Evolutionary conservation across 2,113 vertebrate genomes (phyloP), one percentile per base, ranked within the genome.

Genomic region (Acrocephalus arundinaceus): DNA sequence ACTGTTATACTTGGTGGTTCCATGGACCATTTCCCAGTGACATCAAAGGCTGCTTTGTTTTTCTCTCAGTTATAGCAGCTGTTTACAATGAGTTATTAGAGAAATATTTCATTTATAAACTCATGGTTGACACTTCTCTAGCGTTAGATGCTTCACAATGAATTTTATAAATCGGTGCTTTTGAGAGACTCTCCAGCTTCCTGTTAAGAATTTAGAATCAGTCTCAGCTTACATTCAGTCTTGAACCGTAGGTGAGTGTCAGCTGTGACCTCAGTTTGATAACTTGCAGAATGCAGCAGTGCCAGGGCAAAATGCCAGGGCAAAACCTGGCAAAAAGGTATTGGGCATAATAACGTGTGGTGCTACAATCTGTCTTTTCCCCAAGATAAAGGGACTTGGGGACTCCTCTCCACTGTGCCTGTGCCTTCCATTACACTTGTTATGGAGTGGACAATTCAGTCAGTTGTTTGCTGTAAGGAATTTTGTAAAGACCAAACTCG

Each of bases 361-460:
- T 37, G 37, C 27, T 55, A 5, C 6, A 9, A 63, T 71, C 17
- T 8, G 6, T 37, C 25, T 28, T 48, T 43, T n/a, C 55, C 54
- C 73, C 2, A 24, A 31, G 45, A 8, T 0, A 2, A 23, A 46
- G 21, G n/a, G 20, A 21, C 4, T 4, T 27, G 35, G 23, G 9
- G 15, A 4, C 73, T 80, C 33, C 6, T 89, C 24, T 70, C 13
- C 12, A 3, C 43, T 33, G 8, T 45, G 30, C 41, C 14, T 66
- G 19, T 74, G 20, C 55, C 20, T 61, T 82, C 17, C 18, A 55
- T 16, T 27, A 3, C 22, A 8, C 28, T n/a, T 20, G 3, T 66
- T 13, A 15, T n/a, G 39, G 7, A 25, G 6, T 6, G 30, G 43
- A 15, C 6, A 21, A 1, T 39, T 24, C 41, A 23, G n/a, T 74